Evolutionary conservation across 2,888 invertebrate species (phyloP), one percentile per base, ranked within the genome.

Genomic region (Blera fallax): DNA sequence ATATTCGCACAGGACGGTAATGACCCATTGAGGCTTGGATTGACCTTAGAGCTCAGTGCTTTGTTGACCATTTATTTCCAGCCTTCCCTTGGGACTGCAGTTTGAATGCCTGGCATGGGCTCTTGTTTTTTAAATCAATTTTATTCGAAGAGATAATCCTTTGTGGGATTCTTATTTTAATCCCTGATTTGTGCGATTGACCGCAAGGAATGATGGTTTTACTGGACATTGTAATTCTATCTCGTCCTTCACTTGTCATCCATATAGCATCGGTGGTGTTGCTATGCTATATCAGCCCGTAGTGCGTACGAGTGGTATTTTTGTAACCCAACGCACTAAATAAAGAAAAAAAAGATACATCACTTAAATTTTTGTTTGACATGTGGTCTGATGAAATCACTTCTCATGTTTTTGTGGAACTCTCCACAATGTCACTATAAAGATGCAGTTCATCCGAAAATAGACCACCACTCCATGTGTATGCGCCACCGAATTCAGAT

Each of bases 1-100:
- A 72, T 37, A 76, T 80, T 81, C 85, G 72, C 81, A 80, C 65
- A 65, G 76, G 72, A 77, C 56, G 52, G 65, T 67, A 62, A 77
- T 85, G 85, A 81, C 81, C 76, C 77, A 54, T 85, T 85, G 72
- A 81, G 85, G 81, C 60, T 81, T 60, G 4, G 81, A 81, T 81
- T 85, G 85, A 85, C 85, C 85, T 77, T 43, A 62, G 43, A 62
- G 81, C 56, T 85, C 45, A 56, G 54, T 81, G 70, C 50, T 77
- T 77, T 77, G 81, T 85, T 85, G 85, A 85, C 85, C 85, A 85
- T 85, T 85, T 85, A 76, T 70, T 65, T 62, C 3, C 16, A 37
- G 52, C 62, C 58, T 81, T n/a, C 77, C 81, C 85, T 67, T 24
- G 85, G 77, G 81, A 81, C 14, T 52, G n/a, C 10, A 21, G 34